phyloP scores from a whole-genome alignment of 2,888 invertebrate genomes.

The Agrochola circellaris region DNA sequence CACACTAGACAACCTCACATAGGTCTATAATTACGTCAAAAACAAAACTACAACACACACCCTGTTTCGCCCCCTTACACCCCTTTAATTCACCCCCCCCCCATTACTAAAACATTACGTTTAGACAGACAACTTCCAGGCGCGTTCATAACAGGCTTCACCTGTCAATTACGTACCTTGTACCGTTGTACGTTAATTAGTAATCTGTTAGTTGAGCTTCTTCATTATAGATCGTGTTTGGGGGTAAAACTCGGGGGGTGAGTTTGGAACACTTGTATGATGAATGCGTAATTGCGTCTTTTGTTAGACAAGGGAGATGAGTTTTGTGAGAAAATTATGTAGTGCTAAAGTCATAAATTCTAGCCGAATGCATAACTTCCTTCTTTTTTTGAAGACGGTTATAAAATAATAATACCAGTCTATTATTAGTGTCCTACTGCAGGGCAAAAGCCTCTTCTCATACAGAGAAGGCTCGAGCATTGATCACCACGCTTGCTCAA shows the following conservation, averaged over 20 bases:
- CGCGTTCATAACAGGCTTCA: conserved; percentile 52
- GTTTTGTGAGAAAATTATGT: conserved; percentile 7
- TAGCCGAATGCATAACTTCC: no score
- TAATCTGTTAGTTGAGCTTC: conserved; percentile 56
- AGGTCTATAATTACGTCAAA: conserved; percentile 33
- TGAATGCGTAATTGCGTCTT: conserved; percentile 31
- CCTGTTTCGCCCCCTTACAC: not conserved
- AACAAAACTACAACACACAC: conserved; percentile 33
- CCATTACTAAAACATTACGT: conserved; percentile 42
- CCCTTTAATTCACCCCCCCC: conserved; percentile 24
- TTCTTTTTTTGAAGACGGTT: no score
- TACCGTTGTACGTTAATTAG: conserved; percentile 53
- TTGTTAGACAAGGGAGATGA: conserved; percentile 3
- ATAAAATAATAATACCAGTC: no score
- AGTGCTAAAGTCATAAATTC: not conserved
- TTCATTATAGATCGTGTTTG: conserved; percentile 51
- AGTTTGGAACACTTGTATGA: conserved; percentile 32
- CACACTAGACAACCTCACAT: conserved; percentile 1
- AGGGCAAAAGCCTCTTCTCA: no score
- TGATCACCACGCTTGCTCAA: no score
- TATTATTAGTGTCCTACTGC: no score
- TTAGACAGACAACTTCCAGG: conserved; percentile 48
- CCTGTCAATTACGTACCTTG: conserved; percentile 59
- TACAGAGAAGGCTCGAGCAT: no score
- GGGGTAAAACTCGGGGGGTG: conserved; percentile 5